Conservation (phyloP, 2,113 vertebrate species). For the Lepisosteus oculatus region DNA sequence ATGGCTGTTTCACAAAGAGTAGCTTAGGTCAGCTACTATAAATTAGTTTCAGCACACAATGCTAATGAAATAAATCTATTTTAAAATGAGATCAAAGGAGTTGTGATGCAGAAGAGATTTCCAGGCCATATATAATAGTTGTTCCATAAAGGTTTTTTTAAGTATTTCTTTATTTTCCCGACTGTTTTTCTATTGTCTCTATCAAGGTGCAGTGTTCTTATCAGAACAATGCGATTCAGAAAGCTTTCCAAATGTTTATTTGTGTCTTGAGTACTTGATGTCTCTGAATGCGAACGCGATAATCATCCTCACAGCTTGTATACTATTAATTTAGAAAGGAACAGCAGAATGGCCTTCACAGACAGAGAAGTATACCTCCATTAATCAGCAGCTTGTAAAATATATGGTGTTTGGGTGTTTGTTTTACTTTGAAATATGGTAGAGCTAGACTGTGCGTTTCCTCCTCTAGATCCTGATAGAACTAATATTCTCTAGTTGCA, state of each 20-base stretch:
- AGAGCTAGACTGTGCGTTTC: too few species aligned
- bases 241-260: slow-evolving; percentile 51
- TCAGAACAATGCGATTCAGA: slow-evolving; percentile 49
- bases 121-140: slow-evolving; percentile 41
- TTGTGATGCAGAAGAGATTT: slow-evolving; percentile 49
- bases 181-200: slow-evolving; percentile 33
- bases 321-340: too few species aligned
- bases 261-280: slow-evolving; percentile 39
- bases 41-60: slow-evolving; percentile 87
- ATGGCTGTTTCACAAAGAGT: slow-evolving; percentile 83
- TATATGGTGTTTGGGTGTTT: too few species aligned
- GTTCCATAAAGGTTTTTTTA: slow-evolving; percentile 27
- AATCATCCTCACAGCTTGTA: too few species aligned
- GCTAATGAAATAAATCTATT: slow-evolving; percentile 74
- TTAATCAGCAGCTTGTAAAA: too few species aligned
- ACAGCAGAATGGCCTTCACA: too few species aligned
- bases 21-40: slow-evolving; percentile 85
- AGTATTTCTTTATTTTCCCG: slow-evolving; percentile 40
- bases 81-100: slow-evolving; percentile 79
- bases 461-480: too few species aligned
- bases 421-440: too few species aligned
- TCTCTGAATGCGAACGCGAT: slow-evolving; percentile 21
- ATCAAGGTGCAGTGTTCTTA: slow-evolving; percentile 60
- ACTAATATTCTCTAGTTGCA: too few species aligned
- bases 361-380: too few species aligned